These are phyloP conservation scores for Enteromius radiatus DNA, from an alignment of 2,797 vertebrate species.

Conservation along the genomic window DNA sequence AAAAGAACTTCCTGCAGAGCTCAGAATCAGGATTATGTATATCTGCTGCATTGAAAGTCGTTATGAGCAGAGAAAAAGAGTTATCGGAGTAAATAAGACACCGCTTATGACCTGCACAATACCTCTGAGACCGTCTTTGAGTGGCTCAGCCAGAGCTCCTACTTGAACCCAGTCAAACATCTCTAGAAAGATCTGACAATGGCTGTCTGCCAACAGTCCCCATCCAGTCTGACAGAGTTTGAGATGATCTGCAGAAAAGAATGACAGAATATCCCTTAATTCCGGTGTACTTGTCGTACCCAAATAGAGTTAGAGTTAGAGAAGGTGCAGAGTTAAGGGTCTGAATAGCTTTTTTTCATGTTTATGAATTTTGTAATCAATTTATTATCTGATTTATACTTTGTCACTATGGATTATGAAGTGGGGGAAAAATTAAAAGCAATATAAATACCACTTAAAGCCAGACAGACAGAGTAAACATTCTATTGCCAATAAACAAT, in stretches of 20 bases:
- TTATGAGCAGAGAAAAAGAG: background rate
- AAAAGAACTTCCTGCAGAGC: background rate
- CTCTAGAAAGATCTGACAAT: background rate
- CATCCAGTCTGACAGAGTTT: background rate
- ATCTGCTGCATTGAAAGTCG: background rate
- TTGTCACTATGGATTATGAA: background rate
- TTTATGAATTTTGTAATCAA: background rate
- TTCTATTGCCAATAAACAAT: background rate
- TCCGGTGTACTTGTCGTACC: background rate
- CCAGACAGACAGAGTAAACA: background rate
- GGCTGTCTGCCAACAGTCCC: background rate
- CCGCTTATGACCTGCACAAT: background rate
- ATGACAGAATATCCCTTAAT: background rate
- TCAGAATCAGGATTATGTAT: background rate
- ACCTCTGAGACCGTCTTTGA: background rate
- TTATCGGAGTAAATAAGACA: background rate
- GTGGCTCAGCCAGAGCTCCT: background rate
- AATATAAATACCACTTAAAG: background rate
- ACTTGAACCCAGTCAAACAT: background rate
- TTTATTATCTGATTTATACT: background rate
- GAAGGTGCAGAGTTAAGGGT: no score
- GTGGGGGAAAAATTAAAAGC: background rate
- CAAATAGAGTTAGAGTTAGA: no score
- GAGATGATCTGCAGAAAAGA: background rate
- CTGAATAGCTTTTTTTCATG: background rate